phyloP scores from a whole-genome alignment of 2,113 vertebrate genomes.

The Setophaga coronata region DNA sequence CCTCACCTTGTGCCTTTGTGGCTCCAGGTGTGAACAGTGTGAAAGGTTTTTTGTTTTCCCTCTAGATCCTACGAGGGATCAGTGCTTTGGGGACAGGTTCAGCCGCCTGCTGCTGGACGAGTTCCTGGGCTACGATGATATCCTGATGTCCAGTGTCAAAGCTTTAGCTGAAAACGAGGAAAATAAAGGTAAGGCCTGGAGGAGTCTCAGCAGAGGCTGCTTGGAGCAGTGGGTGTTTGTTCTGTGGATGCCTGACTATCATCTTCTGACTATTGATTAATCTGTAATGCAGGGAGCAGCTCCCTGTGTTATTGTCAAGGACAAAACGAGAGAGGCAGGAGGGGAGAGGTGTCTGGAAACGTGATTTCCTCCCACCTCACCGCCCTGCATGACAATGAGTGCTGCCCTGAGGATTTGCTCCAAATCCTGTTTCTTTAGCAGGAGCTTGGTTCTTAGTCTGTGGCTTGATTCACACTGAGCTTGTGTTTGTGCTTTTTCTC shows the following conservation, averaged over 20 bases:
- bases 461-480: not conserved
- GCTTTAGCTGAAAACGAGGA: constrained; percentile 95
- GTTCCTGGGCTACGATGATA: constrained; percentile 95
- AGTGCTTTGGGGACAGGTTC: constrained; percentile 96
- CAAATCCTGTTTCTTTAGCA: not conserved
- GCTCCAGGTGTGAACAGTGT: not conserved
- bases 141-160: constrained; percentile 98
- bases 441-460: not conserved
- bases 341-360: not conserved
- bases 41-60: not conserved
- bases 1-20: not conserved
- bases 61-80: constrained; percentile 90
- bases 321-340: not conserved
- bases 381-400: not conserved
- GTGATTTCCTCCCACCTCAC: not conserved
- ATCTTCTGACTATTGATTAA: not conserved
- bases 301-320: constrained; percentile 5
- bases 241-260: not conserved
- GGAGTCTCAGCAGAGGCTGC: not conserved
- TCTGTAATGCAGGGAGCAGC: not conserved
- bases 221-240: not conserved
- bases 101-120: constrained; percentile 94
- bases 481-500: not conserved
- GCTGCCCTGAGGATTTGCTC: not conserved
- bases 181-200: constrained; percentile 85